phyloP scores from a whole-genome alignment of 1,140 invertebrate species.

The Scaptomyza pallida region DNA sequence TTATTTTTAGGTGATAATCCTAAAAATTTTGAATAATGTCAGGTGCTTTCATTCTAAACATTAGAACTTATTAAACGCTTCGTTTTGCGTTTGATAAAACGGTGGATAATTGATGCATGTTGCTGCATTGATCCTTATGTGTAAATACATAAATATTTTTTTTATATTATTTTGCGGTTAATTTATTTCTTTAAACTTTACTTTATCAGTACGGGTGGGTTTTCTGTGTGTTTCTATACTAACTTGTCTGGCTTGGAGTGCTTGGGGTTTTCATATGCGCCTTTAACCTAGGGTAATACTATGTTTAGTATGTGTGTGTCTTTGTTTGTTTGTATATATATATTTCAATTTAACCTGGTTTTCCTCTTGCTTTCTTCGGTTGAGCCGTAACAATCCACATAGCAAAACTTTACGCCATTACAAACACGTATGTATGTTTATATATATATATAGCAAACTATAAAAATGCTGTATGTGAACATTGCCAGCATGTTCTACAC shows the following conservation, averaged over 20 bases:
- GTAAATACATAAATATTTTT: conserved; percentile 17
- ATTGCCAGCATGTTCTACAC: conserved; percentile 45
- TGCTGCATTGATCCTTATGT: conserved; percentile 14
- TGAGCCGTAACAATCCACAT: background rate
- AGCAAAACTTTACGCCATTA: conserved; percentile 15
- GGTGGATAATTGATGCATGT: conserved; percentile 31
- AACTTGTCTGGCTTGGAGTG: conserved; percentile 39
- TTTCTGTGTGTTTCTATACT: conserved; percentile 32
- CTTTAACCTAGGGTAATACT: background rate
- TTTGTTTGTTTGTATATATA: no score
- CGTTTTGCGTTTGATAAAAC: background rate
- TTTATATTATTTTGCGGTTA: conserved; percentile 17
- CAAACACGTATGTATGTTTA: no score
- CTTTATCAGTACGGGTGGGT: conserved; percentile 57
- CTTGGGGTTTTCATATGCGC: conserved; percentile 18
- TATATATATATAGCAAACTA: conserved; percentile 37
- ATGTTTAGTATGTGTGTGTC: conserved; percentile 1
- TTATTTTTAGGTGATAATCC: background rate
- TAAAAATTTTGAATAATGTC: conserved; percentile 8
- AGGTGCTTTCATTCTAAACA: conserved; percentile 32
- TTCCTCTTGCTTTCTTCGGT: conserved; percentile 65
- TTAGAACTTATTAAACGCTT: conserved; percentile 17
- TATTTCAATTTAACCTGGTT: conserved; percentile 65
- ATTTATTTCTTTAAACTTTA: conserved; percentile 40
- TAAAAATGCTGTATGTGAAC: conserved; percentile 62